Base-by-base conservation (phyloP, 2,797 vertebrate species). In the Tiaroga cobitis region DNA sequence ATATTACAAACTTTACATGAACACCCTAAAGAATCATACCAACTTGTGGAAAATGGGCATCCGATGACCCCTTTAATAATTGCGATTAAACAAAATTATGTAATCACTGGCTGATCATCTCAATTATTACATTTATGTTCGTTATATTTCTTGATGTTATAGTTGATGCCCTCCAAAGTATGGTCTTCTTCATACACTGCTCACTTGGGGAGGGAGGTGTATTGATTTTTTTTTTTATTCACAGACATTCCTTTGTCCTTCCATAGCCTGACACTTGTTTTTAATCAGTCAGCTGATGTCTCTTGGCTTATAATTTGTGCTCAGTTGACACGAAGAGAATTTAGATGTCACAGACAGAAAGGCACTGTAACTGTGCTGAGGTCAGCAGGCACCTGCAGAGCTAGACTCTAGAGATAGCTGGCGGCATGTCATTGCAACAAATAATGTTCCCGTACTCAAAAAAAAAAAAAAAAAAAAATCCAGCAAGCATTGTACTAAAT, bases 241-340 rank as follows among this genome's bases (percentile, higher is more conserved):
- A 93, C 93, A 95, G 93, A 95, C 93, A 90, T 94, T 94, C 93
- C 93, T 92, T 94, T 94, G 95, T 95, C 95, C 95, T 96, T 95
- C 93, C 90, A 91, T 93, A 93, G 91, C 92, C 92, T 95, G 94
- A 95, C 95, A 94, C 95, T 96, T 95, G 95, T 93, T 95, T 95
- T 95, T 95, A 96, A 96, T 96, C 95, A 96, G 94, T 92, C 93
- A 93, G 92, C 91, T 92, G 93, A 92, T 93, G 93, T 95, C 94
- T 94, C 93, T 91, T 91, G 91, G 90, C 90, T 94, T 94, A 93
- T 94, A 93, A 96, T 95, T 95, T 95, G 95, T 95, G 94, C 93
- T 93, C 93, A 94, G 95, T 95, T 94, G 94, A 95, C 93, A 95
- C 92, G 92, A 92, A 93, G 93, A 93, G 54, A 82, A 83, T 85